These are phyloP conservation scores for Lacerta agilis DNA, from an alignment of 2,797 vertebrate genomes.

Conservation along the genomic window DNA sequence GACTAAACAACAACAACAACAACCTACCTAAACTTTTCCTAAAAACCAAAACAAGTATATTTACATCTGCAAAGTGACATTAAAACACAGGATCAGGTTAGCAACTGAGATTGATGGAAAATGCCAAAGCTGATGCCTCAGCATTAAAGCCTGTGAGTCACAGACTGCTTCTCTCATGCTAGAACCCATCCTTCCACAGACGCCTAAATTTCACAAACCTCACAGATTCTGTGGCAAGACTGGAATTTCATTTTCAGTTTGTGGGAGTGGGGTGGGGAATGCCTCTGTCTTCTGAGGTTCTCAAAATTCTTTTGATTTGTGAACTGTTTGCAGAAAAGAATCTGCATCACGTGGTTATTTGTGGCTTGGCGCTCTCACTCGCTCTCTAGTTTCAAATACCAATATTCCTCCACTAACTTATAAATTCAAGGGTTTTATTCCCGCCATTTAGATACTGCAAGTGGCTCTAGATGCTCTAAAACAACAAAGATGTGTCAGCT, in stretches of 20 bases:
- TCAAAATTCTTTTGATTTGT: slow-evolving; percentile 52
- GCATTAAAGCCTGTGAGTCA: not conserved
- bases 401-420: slow-evolving; percentile 14
- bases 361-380: slow-evolving; percentile 45
- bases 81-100: not conserved
- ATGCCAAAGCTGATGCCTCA: not conserved
- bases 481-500: not conserved
- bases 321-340: slow-evolving; percentile 47
- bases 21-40: not conserved
- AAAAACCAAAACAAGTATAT: not conserved
- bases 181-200: not conserved
- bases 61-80: not conserved
- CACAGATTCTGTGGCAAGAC: not conserved
- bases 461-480: not conserved
- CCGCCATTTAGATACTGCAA: not conserved
- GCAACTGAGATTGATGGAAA: not conserved
- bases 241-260: slow-evolving; percentile 26
- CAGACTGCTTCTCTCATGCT: not conserved
- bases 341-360: slow-evolving; percentile 33
- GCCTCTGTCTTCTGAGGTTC: slow-evolving; percentile 45
- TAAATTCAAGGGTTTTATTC: not conserved
- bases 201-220: not conserved
- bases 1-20: too few species aligned
- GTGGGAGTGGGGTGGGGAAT: not conserved
- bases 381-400: not conserved